phyloP scores from a whole-genome alignment of 2,113 vertebrate species.

The Hipposideros armiger region DNA sequence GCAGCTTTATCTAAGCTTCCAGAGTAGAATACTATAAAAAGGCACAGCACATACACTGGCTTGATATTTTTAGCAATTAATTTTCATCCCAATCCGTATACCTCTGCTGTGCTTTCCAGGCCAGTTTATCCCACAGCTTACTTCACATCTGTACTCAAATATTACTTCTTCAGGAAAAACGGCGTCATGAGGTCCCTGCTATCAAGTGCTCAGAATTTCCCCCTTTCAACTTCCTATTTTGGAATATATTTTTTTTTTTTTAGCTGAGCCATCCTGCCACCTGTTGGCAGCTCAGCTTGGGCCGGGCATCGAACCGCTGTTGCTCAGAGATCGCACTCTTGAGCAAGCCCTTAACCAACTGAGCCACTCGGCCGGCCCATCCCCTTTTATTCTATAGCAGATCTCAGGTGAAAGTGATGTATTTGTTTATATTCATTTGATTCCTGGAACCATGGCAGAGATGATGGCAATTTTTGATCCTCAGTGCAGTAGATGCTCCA shows the following conservation, averaged over 20 bases:
- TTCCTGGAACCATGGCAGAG: background rate
- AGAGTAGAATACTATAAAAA: background rate
- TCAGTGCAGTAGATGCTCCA: background rate
- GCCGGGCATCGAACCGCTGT: no score
- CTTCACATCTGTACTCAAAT: background rate
- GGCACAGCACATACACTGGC: background rate
- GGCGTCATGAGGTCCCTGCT: background rate
- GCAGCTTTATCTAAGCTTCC: constrained; percentile 8
- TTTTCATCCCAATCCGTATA: constrained; percentile 30
- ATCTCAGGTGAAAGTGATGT: background rate
- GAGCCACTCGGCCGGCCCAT: no score
- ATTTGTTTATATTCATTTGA: background rate
- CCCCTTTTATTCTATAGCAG: background rate
- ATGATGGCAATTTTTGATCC: background rate
- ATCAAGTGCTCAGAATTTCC: background rate
- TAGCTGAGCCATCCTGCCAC: no score
- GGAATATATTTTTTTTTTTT: no score
- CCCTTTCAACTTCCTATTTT: background rate
- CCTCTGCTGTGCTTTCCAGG: background rate
- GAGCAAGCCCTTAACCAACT: no score
- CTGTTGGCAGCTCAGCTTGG: no score
- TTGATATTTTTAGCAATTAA: constrained; percentile 38
- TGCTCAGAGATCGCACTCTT: no score
- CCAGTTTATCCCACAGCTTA: background rate
- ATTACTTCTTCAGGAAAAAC: background rate